Conservation (phyloP, 2,888 invertebrate genomes). For the Drosophila aldrichi region DNA sequence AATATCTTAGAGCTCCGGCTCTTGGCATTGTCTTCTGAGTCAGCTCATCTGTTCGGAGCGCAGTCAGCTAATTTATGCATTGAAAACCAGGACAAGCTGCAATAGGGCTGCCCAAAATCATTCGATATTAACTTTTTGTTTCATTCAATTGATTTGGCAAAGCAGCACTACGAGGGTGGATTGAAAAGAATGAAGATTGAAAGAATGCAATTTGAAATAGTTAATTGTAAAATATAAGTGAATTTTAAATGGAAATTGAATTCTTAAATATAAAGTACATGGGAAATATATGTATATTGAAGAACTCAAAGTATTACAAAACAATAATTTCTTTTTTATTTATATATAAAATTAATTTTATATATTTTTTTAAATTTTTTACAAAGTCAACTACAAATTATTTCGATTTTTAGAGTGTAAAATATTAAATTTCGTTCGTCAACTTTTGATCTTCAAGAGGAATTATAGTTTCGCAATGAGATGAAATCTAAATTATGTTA, state of each 20-base stretch:
- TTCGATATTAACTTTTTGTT: constrained; percentile 22
- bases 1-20: not conserved
- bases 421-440: no score
- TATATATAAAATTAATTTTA: not conserved
- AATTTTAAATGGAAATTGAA: no score
- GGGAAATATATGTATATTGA: no score
- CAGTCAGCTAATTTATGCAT: constrained; percentile 59
- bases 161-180: not conserved
- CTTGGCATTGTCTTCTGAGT: constrained; percentile 9
- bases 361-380: not conserved
- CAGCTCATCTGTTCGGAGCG: constrained; percentile 21
- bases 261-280: no score
- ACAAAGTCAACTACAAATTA: not conserved
- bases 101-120: constrained; percentile 34
- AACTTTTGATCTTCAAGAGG: no score
- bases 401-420: no score
- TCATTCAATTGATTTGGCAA: constrained; percentile 32
- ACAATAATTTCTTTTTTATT: not conserved
- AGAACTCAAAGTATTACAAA: no score
- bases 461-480: no score
- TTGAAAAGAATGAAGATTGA: not conserved
- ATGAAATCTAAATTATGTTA: no score
- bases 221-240: no score
- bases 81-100: constrained; percentile 24
- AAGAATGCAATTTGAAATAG: no score